Base-by-base conservation (phyloP, 2,113 vertebrate genomes). In the Pungitius pungitius region DNA sequence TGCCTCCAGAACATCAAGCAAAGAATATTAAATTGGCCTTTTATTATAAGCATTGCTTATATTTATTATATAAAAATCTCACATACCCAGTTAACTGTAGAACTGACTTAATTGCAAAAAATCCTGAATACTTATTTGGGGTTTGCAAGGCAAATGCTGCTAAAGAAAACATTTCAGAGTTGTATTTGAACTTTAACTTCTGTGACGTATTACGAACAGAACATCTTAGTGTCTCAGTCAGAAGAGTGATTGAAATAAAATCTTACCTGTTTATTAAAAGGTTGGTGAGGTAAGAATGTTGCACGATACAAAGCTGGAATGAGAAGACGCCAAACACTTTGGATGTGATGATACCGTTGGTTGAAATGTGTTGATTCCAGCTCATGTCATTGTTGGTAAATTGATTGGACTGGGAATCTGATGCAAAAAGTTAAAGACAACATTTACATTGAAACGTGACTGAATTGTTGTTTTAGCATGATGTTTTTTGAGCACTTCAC, bases 1-100 rank as follows among this genome's bases (percentile, higher is more conserved):
- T 72, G 65, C 47, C 33, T 78, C 39, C 30, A 40, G 47, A 63
- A 73, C 39, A 68, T 61, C 56, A 51, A 59, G 24, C n/a, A 37
- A 26, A 68, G 39, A 73, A 45, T 70, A 69, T 12, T 40, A 24
- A 55, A 20, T 13, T 1, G n/a, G n/a, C 12, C 22, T 6, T 2
- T 64, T 52, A 51, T 17, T 6, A 67, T 22, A 52, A 55, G n/a
- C 22, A 52, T n/a, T 20, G 65, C 18, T 43, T 43, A 26, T 33
- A 71, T 22, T 43, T 43, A 26, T 33, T 42, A 47, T 33, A 35
- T 43, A 61, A 12, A 12, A 56, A 40, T 61, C 8, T 27, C 33
- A 67, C 67, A 35, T 1, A 22, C 3, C 3, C 26, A 45, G n/a
- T 67, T 11, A 27, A 10, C 3, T 33, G 39, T 43, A 51, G 10